Percentiles rank a stretch among this genome's conserved stretches.
Evolutionary conservation across 1,140 invertebrate species (phyloP).

Genomic region (Hermetia illucens): DNA sequence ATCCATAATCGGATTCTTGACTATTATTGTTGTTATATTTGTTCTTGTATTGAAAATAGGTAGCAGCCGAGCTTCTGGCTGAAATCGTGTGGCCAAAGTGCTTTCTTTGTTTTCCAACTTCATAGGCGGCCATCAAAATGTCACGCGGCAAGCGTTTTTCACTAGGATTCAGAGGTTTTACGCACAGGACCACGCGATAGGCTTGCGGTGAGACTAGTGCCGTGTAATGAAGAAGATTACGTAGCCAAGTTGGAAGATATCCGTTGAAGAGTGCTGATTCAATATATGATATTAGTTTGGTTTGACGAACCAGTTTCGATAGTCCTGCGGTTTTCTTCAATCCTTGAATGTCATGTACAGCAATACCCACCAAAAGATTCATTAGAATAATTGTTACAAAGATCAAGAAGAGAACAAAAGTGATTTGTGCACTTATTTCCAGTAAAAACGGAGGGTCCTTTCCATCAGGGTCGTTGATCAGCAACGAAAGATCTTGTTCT

Average conservation of each 20-base stretch:
- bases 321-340: constrained; percentile 60
- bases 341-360: constrained; percentile 65
- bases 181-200: constrained; percentile 59
- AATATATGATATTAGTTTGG: constrained; percentile 59
- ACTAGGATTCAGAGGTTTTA: constrained; percentile 63
- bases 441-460: constrained; percentile 44
- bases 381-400: constrained; percentile 70
- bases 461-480: constrained; percentile 47
- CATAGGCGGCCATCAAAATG: constrained; percentile 56
- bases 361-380: constrained; percentile 67
- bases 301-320: constrained; percentile 61
- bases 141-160: constrained; percentile 63
- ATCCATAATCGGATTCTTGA: constrained; percentile 35
- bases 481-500: constrained; percentile 55
- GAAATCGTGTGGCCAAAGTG: constrained; percentile 49
- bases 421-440: constrained; percentile 55
- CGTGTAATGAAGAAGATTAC: constrained; percentile 55
- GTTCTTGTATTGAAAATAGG: constrained; percentile 42
- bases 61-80: constrained; percentile 39
- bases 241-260: constrained; percentile 52
- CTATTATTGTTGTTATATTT: constrained; percentile 44
- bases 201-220: constrained; percentile 60
- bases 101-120: constrained; percentile 56
- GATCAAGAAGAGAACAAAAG: constrained; percentile 56
- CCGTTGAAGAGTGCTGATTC: constrained; percentile 54